Percentiles rank a stretch among this genome's conserved stretches.
phyloP scores from a whole-genome alignment of 2,888 invertebrate genomes.

The Gnatocerus cornutus region DNA sequence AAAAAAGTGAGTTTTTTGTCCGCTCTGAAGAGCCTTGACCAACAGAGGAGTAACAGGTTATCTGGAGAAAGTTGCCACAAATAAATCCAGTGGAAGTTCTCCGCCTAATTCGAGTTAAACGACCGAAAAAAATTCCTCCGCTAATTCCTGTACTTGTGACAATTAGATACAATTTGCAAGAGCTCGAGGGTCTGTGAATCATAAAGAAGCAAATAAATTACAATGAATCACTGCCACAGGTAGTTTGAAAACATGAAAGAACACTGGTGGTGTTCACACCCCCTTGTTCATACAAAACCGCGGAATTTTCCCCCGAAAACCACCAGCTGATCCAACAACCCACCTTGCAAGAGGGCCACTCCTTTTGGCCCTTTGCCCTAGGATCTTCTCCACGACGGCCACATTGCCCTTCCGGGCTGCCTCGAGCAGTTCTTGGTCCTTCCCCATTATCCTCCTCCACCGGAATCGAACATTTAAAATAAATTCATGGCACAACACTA shows the following conservation, averaged over 20 bases:
- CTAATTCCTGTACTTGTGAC: not conserved
- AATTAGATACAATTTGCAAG: too few relatives aligned
- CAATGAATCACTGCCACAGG: too few relatives aligned
- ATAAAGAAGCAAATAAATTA: too few relatives aligned
- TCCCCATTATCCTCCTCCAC: slow-evolving; percentile 81
- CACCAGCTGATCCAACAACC: slow-evolving; percentile 70
- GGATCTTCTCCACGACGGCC: slow-evolving; percentile 90
- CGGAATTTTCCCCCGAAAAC: slow-evolving; percentile 33
- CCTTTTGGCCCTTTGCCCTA: slow-evolving; percentile 91
- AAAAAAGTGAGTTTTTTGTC: not conserved
- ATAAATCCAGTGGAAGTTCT: slow-evolving; percentile 11
- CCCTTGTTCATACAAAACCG: too few relatives aligned
- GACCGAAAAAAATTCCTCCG: not conserved
- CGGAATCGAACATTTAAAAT: slow-evolving; percentile 63
- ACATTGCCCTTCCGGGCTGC: slow-evolving; percentile 95
- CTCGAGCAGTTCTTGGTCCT: slow-evolving; percentile 96
- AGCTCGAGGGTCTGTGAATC: too few relatives aligned
- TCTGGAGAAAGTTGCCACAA: slow-evolving; percentile 25
- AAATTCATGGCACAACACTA: slow-evolving; percentile 66
- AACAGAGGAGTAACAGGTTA: slow-evolving; percentile 49
- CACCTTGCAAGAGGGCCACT: slow-evolving; percentile 95
- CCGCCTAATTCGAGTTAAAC: not conserved
- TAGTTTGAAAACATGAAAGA: too few relatives aligned
- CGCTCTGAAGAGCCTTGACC: slow-evolving; percentile 43
- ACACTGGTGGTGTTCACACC: too few relatives aligned